phyloP scores from a whole-genome alignment of 2,888 invertebrate species.

The Xanthostigma xanthostigma region DNA sequence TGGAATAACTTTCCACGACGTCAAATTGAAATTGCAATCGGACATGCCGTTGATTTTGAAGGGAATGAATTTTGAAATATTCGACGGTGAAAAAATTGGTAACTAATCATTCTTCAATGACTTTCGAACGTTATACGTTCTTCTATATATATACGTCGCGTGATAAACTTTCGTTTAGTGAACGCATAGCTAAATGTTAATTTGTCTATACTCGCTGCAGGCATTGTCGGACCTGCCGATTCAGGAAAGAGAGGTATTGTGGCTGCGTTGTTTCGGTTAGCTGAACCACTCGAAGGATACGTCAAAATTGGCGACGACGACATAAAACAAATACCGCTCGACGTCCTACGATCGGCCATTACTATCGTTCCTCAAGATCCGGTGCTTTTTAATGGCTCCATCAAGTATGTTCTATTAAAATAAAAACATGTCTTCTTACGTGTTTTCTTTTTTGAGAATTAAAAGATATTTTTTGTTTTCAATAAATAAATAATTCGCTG shows the following conservation, averaged over 20 bases:
- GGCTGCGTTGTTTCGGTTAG: conserved; percentile 40
- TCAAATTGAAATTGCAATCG: conserved; percentile 31
- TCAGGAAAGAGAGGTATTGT: conserved; percentile 41
- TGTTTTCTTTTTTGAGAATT: too few species aligned
- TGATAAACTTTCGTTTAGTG: neutral
- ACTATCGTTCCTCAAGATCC: conserved; percentile 47
- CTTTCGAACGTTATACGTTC: neutral
- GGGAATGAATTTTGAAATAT: conserved; percentile 35
- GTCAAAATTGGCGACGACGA: conserved; percentile 38
- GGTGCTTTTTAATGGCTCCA: conserved; percentile 39
- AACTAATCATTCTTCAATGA: conserved; percentile 16
- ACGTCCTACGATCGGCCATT: conserved; percentile 32
- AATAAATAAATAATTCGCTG: too few species aligned
- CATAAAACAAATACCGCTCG: conserved; percentile 18
- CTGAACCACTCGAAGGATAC: conserved; percentile 34
- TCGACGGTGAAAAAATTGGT: conserved; percentile 42
- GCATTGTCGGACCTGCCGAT: conserved; percentile 32
- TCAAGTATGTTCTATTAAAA: conserved; percentile 18
- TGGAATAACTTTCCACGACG: conserved; percentile 32
- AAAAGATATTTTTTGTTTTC: too few species aligned
- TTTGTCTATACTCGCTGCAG: conserved; percentile 19
- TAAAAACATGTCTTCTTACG: too few species aligned
- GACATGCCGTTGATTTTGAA: conserved; percentile 33
- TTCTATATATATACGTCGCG: too few species aligned
- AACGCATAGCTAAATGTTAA: neutral